Conservation (phyloP, 2,113 vertebrate species). For the Protobothrops flavoviridis region DNA sequence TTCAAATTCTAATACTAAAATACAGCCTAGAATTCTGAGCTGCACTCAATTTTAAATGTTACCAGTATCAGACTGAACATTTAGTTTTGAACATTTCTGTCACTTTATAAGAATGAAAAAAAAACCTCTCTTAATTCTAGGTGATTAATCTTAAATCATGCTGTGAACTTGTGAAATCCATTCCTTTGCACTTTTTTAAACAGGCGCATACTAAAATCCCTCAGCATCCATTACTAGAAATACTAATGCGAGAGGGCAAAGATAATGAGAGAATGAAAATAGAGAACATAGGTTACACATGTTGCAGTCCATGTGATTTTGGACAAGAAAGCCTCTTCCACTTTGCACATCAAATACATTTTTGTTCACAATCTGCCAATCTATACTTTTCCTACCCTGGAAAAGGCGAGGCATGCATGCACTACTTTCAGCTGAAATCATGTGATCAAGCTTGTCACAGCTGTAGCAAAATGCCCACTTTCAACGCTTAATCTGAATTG, state of each 20-base stretch:
- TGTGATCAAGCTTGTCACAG: not conserved
- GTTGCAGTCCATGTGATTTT: not conserved
- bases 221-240: not conserved
- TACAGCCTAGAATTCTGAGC: not conserved
- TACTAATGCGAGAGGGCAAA: not conserved
- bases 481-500: not conserved
- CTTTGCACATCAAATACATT: not conserved
- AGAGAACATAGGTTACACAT: not conserved
- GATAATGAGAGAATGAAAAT: not conserved
- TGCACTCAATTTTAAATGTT: not conserved
- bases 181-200: not conserved
- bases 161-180: not conserved
- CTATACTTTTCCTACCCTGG: not conserved
- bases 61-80: not conserved
- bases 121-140: not conserved
- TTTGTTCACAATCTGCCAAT: not conserved
- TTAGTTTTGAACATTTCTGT: not conserved
- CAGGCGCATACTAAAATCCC: not conserved
- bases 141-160: not conserved
- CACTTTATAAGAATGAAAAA: not conserved
- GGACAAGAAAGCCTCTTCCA: not conserved
- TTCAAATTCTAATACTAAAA: not conserved
- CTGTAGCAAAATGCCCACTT: not conserved
- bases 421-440: constrained; percentile 4
- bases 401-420: not conserved